phyloP scores from a whole-genome alignment of 1,140 invertebrate genomes.

The Elysia chlorotica region DNA sequence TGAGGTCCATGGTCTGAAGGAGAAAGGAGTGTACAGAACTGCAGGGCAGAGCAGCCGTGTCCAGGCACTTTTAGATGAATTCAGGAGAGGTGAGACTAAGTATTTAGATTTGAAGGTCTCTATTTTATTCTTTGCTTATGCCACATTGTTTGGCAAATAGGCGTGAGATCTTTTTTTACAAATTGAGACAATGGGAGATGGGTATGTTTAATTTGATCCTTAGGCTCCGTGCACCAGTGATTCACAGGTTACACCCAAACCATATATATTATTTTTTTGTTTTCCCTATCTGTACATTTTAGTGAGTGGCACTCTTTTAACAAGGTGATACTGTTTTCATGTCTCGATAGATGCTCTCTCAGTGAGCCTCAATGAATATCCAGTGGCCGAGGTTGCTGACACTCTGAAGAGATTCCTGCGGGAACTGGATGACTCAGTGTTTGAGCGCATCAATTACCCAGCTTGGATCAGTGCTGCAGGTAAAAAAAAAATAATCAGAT shows the following conservation, averaged over 20 bases:
- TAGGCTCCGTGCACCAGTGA: no score
- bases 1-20: slow-evolving; percentile 77
- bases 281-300: no score
- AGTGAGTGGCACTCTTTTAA: no score
- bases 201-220: no score
- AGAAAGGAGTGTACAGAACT: slow-evolving; percentile 79
- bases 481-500: slow-evolving; percentile 40
- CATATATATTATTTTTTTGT: no score
- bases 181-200: no score
- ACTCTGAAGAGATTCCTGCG: slow-evolving; percentile 84
- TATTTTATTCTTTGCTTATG: no score
- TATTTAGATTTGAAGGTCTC: no score
- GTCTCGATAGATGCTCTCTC: slow-evolving; percentile 74
- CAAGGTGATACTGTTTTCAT: no score
- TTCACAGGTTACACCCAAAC: no score
- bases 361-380: slow-evolving; percentile 78
- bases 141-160: no score
- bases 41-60: slow-evolving; percentile 79
- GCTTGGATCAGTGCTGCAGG: slow-evolving; percentile 64
- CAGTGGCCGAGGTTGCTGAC: slow-evolving; percentile 84
- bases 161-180: no score
- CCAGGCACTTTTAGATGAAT: slow-evolving; percentile 73
- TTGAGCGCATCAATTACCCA: slow-evolving; percentile 65
- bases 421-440: slow-evolving; percentile 63
- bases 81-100: slow-evolving; percentile 70